Evolutionary conservation across 2,888 invertebrate species (phyloP).

Genomic region (Polydrusus pterygomalis): DNA sequence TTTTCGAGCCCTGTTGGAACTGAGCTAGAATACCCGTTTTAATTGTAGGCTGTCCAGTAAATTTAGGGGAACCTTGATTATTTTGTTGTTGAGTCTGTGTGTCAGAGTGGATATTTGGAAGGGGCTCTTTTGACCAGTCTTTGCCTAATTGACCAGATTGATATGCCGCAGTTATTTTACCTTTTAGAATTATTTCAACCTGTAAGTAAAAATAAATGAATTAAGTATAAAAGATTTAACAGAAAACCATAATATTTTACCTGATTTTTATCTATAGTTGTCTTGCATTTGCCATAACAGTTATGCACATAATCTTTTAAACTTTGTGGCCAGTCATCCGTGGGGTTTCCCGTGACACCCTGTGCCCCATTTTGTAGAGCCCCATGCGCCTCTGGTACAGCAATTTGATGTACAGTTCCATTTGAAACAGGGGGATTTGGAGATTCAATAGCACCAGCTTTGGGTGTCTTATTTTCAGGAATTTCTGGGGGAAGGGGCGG

Average conservation of each 20-base stretch:
- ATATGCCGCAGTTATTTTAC: conserved; percentile 93
- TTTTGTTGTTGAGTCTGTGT: conserved; percentile 75
- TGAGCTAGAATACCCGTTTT: conserved; percentile 76
- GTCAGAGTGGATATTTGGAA: conserved; percentile 91
- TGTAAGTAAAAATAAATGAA: conserved; percentile 69
- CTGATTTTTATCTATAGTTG: conserved; percentile 92
- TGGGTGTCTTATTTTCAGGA: background rate
- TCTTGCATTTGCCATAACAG: conserved; percentile 93
- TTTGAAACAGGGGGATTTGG: background rate
- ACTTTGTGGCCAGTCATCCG: conserved; percentile 86
- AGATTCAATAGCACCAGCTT: background rate
- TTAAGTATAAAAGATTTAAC: conserved; percentile 1
- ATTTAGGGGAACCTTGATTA: conserved; percentile 65
- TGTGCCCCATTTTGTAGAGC: conserved; percentile 34
- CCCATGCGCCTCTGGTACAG: background rate
- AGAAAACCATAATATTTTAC: conserved; percentile 11
- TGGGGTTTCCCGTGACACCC: conserved; percentile 72
- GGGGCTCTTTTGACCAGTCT: conserved; percentile 96
- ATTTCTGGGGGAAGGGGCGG: conserved; percentile 70
- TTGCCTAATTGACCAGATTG: conserved; percentile 91
- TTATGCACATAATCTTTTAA: conserved; percentile 86
- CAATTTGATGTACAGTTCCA: background rate
- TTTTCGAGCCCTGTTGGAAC: conserved; percentile 75
- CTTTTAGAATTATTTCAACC: conserved; percentile 95
- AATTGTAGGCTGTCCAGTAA: conserved; percentile 59